Evolutionary conservation across 2,113 vertebrate species (phyloP), one percentile per base, ranked within the genome.

Genomic region (Nerophis lumbriciformis): DNA sequence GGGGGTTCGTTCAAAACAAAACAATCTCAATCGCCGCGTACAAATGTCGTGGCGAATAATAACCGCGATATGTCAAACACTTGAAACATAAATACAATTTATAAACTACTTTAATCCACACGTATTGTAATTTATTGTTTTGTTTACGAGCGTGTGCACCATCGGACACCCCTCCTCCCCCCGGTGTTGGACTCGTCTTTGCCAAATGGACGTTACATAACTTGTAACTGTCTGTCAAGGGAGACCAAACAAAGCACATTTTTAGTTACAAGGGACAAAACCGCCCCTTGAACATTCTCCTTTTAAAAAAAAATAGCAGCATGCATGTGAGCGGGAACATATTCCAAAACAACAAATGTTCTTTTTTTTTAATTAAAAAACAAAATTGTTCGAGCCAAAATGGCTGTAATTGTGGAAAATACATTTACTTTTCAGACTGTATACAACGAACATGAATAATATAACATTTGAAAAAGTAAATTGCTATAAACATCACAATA

Each of bases 121-220:
- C 21, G 16, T 4, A 4, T 28, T 28, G 1, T n/a, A 2, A 13
- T 57, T 0, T 13, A 0, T 3, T 0, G 6, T 2, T 0, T 7
- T 4, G 37, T 35, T 35, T n/a, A 0, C 4, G 1, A 16, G 1
- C 3, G 5, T 6, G 6, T 0, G 0, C 5, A 1, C 7, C 9
- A 66, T 59, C 5, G 6, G 6, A 1, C 21, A 1, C 48, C 7
- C 8, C 4, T 4, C 48, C 0, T 45, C 7, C 8, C 4, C 4
- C 48, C 0, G 0, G 10, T 1, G n/a, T 37, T 88, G 71, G 71
- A 3, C 45, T 1, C 57, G 15, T 77, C 78, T 72, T 72, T 1
- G 44, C 37, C 45, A 69, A 66, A 66, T 8, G 71, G 35, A 48
- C 76, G 60, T 88, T 88, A 85, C 86, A 77, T 88, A 88, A 86